Percentiles rank a stretch among this genome's conserved stretches.
Conservation (phyloP, 2,113 vertebrate genomes). For the Butastur rufipennis region DNA sequence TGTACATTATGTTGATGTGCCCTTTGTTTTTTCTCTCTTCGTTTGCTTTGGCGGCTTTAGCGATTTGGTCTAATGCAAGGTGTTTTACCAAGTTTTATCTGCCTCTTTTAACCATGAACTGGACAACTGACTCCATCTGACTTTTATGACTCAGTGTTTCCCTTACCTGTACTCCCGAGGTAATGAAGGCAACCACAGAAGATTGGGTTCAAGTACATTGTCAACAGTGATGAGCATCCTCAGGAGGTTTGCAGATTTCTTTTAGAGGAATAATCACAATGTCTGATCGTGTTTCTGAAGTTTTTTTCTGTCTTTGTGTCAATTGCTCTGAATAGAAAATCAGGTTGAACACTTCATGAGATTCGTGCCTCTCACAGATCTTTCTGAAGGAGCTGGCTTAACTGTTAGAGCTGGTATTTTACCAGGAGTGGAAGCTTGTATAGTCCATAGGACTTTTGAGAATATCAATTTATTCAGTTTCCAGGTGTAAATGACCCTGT, state of each 20-base stretch:
- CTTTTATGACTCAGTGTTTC: background rate
- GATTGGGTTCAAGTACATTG: background rate
- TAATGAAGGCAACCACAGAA: background rate
- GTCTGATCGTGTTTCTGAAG: background rate
- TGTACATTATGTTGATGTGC: constrained; percentile 83
- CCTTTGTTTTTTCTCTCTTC: constrained; percentile 76
- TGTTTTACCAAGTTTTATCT: constrained; percentile 61
- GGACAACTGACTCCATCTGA: background rate
- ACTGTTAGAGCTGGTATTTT: background rate
- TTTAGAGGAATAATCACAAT: background rate
- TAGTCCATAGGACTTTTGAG: background rate
- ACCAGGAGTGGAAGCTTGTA: background rate
- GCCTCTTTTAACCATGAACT: constrained; percentile 59
- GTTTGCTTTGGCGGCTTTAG: constrained; percentile 64
- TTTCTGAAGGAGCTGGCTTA: background rate
- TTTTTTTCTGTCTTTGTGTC: background rate
- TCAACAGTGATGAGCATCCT: background rate
- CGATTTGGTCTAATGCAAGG: constrained; percentile 24
- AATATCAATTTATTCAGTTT: background rate
- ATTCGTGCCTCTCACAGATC: background rate
- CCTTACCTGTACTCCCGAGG: background rate
- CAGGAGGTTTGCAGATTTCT: background rate
- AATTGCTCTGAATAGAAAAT: background rate
- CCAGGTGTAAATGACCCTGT: background rate
- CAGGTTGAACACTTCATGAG: background rate